These are phyloP conservation scores for Pygmarrhopalites habei DNA, from an alignment of 1,140 invertebrate species.

Conservation along the genomic window DNA sequence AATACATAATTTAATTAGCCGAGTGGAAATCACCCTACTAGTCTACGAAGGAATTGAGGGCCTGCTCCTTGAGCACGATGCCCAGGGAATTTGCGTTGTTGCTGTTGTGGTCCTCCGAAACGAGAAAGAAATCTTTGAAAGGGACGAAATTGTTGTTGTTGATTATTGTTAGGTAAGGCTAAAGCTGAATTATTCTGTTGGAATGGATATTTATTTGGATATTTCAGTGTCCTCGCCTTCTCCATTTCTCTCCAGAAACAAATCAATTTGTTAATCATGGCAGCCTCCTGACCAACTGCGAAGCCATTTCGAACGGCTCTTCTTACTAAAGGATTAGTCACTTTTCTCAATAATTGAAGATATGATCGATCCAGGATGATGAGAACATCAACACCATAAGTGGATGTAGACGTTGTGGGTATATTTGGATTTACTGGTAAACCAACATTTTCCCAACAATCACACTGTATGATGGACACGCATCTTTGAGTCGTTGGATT, in stretches of 20 bases:
- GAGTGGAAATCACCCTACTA: no score
- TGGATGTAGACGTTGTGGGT: background rate
- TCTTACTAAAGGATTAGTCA: conserved; percentile 1
- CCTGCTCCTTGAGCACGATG: no score
- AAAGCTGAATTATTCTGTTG: no score
- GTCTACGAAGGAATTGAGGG: no score
- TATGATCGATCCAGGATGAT: conserved; percentile 33
- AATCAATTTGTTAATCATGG: conserved; percentile 23
- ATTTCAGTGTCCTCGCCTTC: conserved; percentile 23
- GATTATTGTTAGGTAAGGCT: no score
- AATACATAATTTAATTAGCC: no score
- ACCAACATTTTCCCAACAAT: conserved; percentile 34
- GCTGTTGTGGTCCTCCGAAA: no score
- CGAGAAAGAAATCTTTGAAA: no score
- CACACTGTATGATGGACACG: conserved; percentile 15
- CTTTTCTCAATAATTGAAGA: conserved; percentile 18
- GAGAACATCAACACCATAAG: conserved; percentile 1
- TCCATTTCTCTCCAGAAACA: conserved; percentile 39
- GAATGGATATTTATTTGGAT: conserved; percentile 13
- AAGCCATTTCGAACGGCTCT: conserved; percentile 1
- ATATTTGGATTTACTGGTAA: conserved; percentile 16
- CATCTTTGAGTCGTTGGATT: conserved; percentile 11
- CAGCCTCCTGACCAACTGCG: conserved; percentile 7
- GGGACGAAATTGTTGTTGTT: no score
- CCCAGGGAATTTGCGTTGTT: no score